These are phyloP conservation scores for Parelbella ahira DNA, from an alignment of 2,888 invertebrate species.

Conservation along the genomic window DNA sequence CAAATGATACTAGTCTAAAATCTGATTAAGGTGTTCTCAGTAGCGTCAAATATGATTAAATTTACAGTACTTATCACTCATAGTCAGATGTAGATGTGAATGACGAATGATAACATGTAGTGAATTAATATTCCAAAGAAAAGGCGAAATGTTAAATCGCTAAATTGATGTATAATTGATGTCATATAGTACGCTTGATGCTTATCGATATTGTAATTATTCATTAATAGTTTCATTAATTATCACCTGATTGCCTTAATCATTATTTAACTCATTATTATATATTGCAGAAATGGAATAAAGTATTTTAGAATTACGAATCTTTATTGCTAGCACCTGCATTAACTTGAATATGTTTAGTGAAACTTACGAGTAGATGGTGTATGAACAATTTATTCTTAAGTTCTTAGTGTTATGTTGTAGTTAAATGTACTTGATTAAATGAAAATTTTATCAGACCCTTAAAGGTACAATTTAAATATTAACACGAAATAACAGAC, in stretches of 20 bases:
- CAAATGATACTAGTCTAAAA: slow-evolving; percentile 37
- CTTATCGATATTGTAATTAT: slow-evolving; percentile 60
- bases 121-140: slow-evolving; percentile 66
- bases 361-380: too few species aligned
- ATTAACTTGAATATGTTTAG: too few species aligned
- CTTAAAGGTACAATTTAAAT: too few species aligned
- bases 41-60: slow-evolving; percentile 36
- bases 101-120: slow-evolving; percentile 38
- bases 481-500: too few species aligned
- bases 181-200: slow-evolving; percentile 50
- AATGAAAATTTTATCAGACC: too few species aligned
- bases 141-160: slow-evolving; percentile 65
- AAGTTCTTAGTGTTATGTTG: too few species aligned
- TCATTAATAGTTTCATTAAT: slow-evolving; percentile 69
- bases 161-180: slow-evolving; percentile 60
- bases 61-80: slow-evolving; percentile 27
- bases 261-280: slow-evolving; percentile 69
- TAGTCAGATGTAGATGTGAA: slow-evolving; percentile 30
- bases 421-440: too few species aligned
- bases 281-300: slow-evolving; percentile 73
- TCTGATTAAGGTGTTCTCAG: slow-evolving; percentile 35
- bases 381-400: too few species aligned
- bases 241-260: slow-evolving; percentile 77
- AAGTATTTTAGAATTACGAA: slow-evolving; percentile 70
- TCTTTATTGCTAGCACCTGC: slow-evolving; percentile 35